A percentile compares a stretch with the other conserved stretches of the same genome.
phyloP scores from a whole-genome alignment of 2,113 vertebrate genomes.

The Dicentrarchus labrax region DNA sequence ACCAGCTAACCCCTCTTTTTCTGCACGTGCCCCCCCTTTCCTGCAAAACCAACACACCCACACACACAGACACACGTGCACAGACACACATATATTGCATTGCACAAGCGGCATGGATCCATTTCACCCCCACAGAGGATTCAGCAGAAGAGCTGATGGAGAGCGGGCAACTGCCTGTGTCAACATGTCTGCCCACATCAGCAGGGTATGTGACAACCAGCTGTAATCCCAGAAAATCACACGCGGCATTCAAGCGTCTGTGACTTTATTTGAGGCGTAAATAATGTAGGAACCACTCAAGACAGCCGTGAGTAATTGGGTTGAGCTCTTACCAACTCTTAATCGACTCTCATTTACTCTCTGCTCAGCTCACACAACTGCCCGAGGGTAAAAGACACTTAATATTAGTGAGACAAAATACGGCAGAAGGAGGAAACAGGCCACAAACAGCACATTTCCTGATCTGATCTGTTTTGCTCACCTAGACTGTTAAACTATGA shows the following conservation, averaged over 20 bases:
- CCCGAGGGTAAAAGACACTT: background rate
- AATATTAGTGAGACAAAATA: background rate
- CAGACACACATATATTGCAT: slow-evolving; percentile 26
- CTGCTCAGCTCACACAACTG: slow-evolving; percentile 5
- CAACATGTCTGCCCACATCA: slow-evolving; percentile 41
- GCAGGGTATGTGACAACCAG: slow-evolving; percentile 11
- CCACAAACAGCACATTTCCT: background rate
- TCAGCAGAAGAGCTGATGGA: background rate
- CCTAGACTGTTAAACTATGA: background rate
- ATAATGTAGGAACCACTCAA: slow-evolving; percentile 37
- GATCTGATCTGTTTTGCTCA: background rate
- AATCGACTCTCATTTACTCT: slow-evolving; percentile 52
- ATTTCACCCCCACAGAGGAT: slow-evolving; percentile 55
- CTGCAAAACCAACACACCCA: slow-evolving; percentile 3
- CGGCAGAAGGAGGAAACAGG: slow-evolving; percentile 15
- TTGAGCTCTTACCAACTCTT: slow-evolving; percentile 45
- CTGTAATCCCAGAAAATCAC: slow-evolving; percentile 32
- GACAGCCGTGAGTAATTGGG: slow-evolving; percentile 19
- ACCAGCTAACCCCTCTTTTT: background rate
- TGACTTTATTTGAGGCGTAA: slow-evolving; percentile 25
- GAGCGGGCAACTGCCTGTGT: slow-evolving; percentile 12
- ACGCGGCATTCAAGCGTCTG: slow-evolving; percentile 24
- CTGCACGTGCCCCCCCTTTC: slow-evolving; percentile 7
- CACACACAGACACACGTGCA: background rate
- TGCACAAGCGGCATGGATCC: slow-evolving; percentile 27